Evolutionary conservation across 2,797 vertebrate genomes (phyloP).

Genomic region (Sebastes hubbsi): DNA sequence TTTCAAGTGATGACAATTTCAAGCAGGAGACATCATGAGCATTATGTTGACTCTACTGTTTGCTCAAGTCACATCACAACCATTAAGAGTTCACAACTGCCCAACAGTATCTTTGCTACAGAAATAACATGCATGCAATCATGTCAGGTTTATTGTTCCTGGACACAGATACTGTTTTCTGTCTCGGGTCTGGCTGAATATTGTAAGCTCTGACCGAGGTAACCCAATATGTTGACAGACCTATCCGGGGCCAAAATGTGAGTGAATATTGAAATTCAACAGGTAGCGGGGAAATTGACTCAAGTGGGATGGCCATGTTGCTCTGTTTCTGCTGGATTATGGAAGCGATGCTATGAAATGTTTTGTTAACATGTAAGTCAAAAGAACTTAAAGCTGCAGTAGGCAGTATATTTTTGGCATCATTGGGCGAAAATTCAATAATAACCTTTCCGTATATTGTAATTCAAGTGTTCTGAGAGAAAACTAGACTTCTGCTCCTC

Average conservation of each 20-base stretch:
- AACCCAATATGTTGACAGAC: not conserved
- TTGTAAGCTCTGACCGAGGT: not conserved
- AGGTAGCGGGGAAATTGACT: not conserved
- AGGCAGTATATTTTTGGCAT: too few species aligned
- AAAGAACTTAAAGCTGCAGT: not conserved
- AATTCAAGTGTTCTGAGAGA: too few species aligned
- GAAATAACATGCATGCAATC: not conserved
- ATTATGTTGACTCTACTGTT: not conserved
- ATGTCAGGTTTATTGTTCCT: conserved; percentile 1
- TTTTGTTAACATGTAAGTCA: not conserved
- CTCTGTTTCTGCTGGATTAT: not conserved
- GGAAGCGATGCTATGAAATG: not conserved
- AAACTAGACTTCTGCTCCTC: too few species aligned
- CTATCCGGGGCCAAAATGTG: not conserved
- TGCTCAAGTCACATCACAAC: not conserved
- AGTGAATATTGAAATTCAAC: not conserved
- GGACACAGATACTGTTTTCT: conserved; percentile 12
- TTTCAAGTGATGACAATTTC: not conserved
- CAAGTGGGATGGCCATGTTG: not conserved
- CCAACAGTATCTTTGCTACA: not conserved
- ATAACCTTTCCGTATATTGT: too few species aligned
- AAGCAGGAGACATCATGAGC: not conserved
- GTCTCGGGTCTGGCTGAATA: not conserved
- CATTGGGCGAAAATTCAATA: too few species aligned
- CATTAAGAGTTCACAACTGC: not conserved